phyloP scores from a whole-genome alignment of 2,888 invertebrate genomes.

The Sinotaia quadrata region DNA sequence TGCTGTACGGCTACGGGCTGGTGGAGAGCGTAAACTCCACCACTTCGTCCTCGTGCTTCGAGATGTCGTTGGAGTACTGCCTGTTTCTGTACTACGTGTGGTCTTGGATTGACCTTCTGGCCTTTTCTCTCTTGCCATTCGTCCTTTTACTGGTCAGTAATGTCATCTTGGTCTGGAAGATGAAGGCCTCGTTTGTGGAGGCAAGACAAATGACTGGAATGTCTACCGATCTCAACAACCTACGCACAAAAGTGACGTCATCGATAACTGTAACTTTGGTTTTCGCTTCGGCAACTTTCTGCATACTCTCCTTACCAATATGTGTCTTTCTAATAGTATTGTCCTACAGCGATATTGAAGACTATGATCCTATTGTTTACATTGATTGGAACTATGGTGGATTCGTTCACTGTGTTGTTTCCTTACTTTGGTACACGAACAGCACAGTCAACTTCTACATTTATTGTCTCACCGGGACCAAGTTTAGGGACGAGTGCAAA shows the following conservation, averaged over 20 bases:
- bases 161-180: background rate
- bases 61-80: background rate
- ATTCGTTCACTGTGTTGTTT: background rate
- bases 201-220: background rate
- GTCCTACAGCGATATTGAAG: background rate
- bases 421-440: background rate
- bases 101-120: background rate
- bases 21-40: background rate
- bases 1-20: background rate
- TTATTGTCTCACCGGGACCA: background rate
- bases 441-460: conserved; percentile 2
- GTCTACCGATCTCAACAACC: background rate
- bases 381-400: background rate
- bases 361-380: no score
- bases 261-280: background rate
- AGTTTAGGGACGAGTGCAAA: no score
- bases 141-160: background rate
- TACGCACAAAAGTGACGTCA: background rate
- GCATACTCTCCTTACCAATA: background rate
- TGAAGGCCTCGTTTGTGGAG: background rate
- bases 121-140: background rate
- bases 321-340: background rate
- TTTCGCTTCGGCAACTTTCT: background rate
- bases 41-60: background rate
- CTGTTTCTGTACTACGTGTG: background rate